A percentile compares a stretch with the other conserved stretches of the same genome.
These are phyloP conservation scores for Drosophila atripex DNA, from an alignment of 2,888 invertebrate genomes.

Conservation along the genomic window DNA sequence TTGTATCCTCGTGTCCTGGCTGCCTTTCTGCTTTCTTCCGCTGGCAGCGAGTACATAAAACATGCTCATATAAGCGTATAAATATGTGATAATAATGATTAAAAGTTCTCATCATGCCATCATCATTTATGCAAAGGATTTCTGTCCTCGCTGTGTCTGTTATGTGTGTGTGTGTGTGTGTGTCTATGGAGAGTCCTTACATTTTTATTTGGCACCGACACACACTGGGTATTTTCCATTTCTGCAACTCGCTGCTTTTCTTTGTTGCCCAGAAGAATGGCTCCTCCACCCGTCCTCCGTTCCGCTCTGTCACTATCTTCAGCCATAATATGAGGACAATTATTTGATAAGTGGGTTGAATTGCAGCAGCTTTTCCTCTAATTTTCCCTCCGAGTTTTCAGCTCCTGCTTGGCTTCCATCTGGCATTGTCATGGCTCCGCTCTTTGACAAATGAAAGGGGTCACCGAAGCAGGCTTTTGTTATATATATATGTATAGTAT, in stretches of 20 bases:
- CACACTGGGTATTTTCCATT: conserved; percentile 69
- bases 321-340: conserved; percentile 73
- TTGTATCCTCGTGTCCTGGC: conserved; percentile 21
- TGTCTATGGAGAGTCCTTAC: conserved; percentile 55
- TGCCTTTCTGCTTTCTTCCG: conserved; percentile 24
- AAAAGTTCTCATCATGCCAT: conserved; percentile 79
- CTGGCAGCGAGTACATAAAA: conserved; percentile 79
- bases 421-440: conserved; percentile 49
- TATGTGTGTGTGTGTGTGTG: conserved; percentile 20
- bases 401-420: conserved; percentile 16
- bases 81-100: conserved; percentile 83
- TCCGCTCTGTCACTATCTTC: conserved; percentile 32
- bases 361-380: conserved; percentile 38
- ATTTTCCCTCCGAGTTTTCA: conserved; percentile 2
- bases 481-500: conserved; percentile 26
- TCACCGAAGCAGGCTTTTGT: conserved; percentile 54
- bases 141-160: conserved; percentile 9
- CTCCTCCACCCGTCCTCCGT: conserved; percentile 33
- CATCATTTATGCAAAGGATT: conserved; percentile 80
- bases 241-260: conserved; percentile 39
- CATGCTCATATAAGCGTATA: conserved; percentile 82
- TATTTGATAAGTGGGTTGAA: conserved; percentile 75
- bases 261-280: conserved; percentile 50
- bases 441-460: conserved; percentile 64
- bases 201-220: conserved; percentile 77